Evolutionary conservation across 2,888 invertebrate species (phyloP), one percentile per base, ranked within the genome.

Genomic region (Seladonia tumulorum): DNA sequence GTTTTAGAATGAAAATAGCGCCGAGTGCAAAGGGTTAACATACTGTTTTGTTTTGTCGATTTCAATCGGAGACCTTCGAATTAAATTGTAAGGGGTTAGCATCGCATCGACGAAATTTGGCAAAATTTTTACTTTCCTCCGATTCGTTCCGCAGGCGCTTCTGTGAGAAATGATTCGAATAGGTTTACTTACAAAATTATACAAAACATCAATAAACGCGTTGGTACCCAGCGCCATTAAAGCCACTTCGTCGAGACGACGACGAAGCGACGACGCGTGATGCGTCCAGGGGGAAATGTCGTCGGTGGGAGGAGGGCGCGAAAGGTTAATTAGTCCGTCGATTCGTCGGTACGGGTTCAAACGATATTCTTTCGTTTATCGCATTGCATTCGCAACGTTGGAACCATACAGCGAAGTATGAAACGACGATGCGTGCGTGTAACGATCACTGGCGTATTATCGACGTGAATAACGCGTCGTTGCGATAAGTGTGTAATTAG

Each of bases 401-500:
- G 42, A 71, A 45, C 35, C 83, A 73, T 70, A 72, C 79, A 63
- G 72, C 79, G 87, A 77, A 75, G 81, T 87, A 83, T 88, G 87
- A 88, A 87, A 72, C 81, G 73, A 47, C 77, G 74, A 87, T 81
- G 75, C 87, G 88, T 76, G 86, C 88, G 70, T 82, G 68, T 72
- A 77, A 87, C 81, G 76, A 77, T 57, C 87, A 85, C 72, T 77
- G 78, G 80, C 82, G 75, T 79, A 84, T 89, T 87, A 89, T 89
- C 89, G 84, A 66, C 72, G 80, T 83, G 85, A 82, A 83, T 83
- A 84, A 81, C 90, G 85, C 87, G 85, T 22, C 78, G 47, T 76
- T 71, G 72, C 87, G 89, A 90, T 89, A 90, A 90, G 82, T 83
- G 87, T 86, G 83, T 88, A 90, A 90, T 90, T 90, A 89, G 89